phyloP scores from a whole-genome alignment of 2,888 invertebrate species.

The Stegophylla sp. region DNA sequence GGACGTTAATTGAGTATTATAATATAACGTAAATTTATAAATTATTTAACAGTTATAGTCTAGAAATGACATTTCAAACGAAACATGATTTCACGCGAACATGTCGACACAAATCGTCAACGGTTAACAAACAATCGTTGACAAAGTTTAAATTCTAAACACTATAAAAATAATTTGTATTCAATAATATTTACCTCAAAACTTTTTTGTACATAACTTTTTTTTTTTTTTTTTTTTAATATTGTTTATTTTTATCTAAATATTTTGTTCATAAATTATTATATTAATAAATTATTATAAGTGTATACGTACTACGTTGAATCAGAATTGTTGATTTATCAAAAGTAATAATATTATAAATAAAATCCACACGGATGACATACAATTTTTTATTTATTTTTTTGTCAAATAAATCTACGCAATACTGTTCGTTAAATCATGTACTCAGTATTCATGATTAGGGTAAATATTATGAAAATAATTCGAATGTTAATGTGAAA shows the following conservation, averaged over 20 bases:
- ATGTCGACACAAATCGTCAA: not conserved
- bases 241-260: not conserved
- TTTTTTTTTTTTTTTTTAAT: not conserved
- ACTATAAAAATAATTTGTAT: not conserved
- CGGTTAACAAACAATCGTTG: not conserved
- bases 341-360: not conserved
- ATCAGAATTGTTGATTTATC: not conserved
- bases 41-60: not conserved
- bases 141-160: not conserved
- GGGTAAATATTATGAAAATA: constrained; percentile 1
- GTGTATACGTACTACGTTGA: not conserved
- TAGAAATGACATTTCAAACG: not conserved
- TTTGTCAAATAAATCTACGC: not conserved
- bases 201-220: constrained; percentile 36
- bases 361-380: not conserved
- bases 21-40: not conserved
- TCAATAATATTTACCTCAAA: constrained; percentile 16
- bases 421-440: not conserved
- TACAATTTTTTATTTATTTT: not conserved
- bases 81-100: not conserved
- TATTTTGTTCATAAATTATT: not conserved
- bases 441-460: not conserved
- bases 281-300: not conserved
- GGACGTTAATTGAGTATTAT: not conserved
- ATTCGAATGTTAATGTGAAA: constrained; percentile 5